These are phyloP conservation scores for Syngnathus acus DNA, from an alignment of 2,797 vertebrate genomes.

Conservation along the genomic window DNA sequence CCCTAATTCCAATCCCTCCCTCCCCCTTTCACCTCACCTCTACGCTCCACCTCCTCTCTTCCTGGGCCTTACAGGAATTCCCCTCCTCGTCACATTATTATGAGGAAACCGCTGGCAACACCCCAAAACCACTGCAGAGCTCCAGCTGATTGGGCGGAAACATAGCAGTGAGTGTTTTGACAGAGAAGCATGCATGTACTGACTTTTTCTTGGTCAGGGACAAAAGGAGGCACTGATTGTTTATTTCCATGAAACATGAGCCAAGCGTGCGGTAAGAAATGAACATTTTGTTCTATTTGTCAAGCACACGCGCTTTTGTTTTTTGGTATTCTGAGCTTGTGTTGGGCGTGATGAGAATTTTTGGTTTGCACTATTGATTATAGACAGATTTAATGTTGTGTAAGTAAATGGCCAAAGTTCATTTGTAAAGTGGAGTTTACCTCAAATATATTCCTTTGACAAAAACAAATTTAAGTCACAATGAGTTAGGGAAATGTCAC, in stretches of 20 bases:
- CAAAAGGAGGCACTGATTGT: slow-evolving; percentile 22
- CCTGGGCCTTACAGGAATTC: slow-evolving; percentile 62
- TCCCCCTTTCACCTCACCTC: neutral
- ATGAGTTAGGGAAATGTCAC: neutral
- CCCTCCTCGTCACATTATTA: slow-evolving; percentile 63
- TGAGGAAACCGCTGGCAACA: slow-evolving; percentile 50
- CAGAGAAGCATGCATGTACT: slow-evolving; percentile 24
- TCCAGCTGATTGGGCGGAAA: slow-evolving; percentile 60
- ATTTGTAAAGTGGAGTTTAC: neutral
- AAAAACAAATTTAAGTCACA: too few relatives aligned
- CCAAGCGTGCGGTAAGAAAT: slow-evolving; percentile 20
- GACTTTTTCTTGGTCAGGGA: slow-evolving; percentile 7
- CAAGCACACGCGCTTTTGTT: neutral
- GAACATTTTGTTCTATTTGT: slow-evolving; percentile 35
- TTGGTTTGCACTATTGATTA: neutral
- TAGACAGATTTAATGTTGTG: neutral
- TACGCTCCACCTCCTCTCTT: slow-evolving; percentile 6
- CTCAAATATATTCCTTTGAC: neutral
- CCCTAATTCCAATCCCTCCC: slow-evolving; percentile 4
- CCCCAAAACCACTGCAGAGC: slow-evolving; percentile 34
- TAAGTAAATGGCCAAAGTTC: neutral
- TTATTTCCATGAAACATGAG: slow-evolving; percentile 24
- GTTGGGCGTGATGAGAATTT: neutral
- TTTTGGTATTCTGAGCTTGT: neutral
- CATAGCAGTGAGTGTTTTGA: slow-evolving; percentile 48